Percentiles rank a stretch among this genome's conserved stretches.
Conservation (phyloP, 2,888 invertebrate species). For the Andrena dorsata region DNA sequence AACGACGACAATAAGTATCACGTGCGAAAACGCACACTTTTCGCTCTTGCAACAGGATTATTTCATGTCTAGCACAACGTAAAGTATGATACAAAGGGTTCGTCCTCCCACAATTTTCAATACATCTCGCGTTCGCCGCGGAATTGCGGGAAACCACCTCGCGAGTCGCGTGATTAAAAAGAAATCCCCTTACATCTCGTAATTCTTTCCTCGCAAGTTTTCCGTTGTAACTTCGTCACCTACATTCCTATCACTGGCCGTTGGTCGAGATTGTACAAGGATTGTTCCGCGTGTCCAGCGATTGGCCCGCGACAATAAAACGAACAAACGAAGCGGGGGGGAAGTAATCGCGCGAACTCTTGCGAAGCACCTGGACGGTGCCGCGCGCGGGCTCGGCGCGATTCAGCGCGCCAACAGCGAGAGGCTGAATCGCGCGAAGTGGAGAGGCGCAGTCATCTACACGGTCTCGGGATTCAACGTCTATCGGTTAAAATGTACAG, state of each 20-base stretch:
- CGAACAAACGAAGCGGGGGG: constrained; percentile 13
- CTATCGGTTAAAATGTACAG: constrained; percentile 51
- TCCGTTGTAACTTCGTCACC: constrained; percentile 16
- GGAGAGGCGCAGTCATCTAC: constrained; percentile 20
- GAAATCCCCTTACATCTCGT: not conserved
- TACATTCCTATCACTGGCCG: constrained; percentile 65
- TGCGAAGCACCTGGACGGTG: not conserved
- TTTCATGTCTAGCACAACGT: not conserved
- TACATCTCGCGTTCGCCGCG: not conserved
- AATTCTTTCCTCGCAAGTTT: constrained; percentile 2
- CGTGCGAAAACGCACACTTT: not conserved
- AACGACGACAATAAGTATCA: constrained; percentile 26
- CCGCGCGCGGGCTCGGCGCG: not conserved
- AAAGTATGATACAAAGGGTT: not conserved
- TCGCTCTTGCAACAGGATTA: not conserved
- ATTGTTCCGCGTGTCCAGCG: constrained; percentile 10
- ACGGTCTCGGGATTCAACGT: constrained; percentile 23
- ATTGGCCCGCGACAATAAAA: not conserved
- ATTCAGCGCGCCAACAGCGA: not conserved
- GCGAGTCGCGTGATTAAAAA: not conserved
- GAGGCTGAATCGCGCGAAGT: constrained; percentile 17
- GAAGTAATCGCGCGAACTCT: constrained; percentile 14
- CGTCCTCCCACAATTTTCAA: not conserved
- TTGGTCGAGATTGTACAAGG: constrained; percentile 44
- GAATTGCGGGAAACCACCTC: not conserved